These are phyloP conservation scores for Catocala sponsa DNA, from an alignment of 2,888 invertebrate genomes.

Conservation along the genomic window DNA sequence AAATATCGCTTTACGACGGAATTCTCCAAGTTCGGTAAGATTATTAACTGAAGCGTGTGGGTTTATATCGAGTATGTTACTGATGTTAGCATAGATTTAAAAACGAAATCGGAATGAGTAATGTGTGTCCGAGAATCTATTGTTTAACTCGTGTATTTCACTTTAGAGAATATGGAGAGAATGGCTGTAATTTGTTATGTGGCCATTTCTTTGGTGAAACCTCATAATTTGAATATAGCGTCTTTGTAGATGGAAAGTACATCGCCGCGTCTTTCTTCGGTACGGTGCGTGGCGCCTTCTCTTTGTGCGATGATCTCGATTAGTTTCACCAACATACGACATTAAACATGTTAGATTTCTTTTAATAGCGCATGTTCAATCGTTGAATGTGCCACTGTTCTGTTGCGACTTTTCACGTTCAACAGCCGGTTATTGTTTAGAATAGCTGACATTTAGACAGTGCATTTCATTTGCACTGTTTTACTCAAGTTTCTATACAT, in stretches of 20 bases:
- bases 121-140: constrained; percentile 23
- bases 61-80: constrained; percentile 5
- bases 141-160: constrained; percentile 45
- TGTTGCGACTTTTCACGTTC: constrained; percentile 32
- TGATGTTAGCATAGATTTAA: constrained; percentile 1
- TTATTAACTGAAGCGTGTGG: constrained; percentile 5
- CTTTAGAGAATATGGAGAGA: constrained; percentile 46
- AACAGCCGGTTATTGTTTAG: constrained; percentile 4
- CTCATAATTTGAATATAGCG: constrained; percentile 67
- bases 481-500: background rate
- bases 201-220: constrained; percentile 60
- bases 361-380: constrained; percentile 46
- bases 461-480: background rate
- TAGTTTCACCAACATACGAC: constrained; percentile 71
- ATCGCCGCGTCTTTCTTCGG: constrained; percentile 65
- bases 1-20: constrained; percentile 19
- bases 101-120: constrained; percentile 9
- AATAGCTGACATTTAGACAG: constrained; percentile 1
- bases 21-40: constrained; percentile 14
- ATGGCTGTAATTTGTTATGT: constrained; percentile 53
- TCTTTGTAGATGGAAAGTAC: constrained; percentile 73
- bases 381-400: constrained; percentile 31
- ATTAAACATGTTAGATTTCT: constrained; percentile 57
- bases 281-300: constrained; percentile 67
- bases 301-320: constrained; percentile 75